phyloP scores from a whole-genome alignment of 2,888 invertebrate genomes.

The Cheilosia urbana region DNA sequence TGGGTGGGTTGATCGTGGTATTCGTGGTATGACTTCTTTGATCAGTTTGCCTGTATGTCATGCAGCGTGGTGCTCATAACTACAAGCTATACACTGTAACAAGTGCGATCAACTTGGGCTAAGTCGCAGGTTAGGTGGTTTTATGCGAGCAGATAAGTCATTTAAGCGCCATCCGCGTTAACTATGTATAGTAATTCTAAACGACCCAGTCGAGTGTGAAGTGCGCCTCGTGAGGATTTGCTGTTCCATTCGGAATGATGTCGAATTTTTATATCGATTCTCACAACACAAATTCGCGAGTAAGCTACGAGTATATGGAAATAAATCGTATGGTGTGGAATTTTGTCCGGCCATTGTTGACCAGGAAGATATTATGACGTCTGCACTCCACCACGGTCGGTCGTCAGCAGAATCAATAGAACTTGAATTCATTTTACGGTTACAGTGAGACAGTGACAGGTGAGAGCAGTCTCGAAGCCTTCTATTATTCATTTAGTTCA shows the following conservation, averaged over 20 bases:
- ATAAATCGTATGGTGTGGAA: too few relatives aligned
- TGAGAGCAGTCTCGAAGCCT: too few relatives aligned
- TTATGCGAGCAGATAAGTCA: conserved; percentile 74
- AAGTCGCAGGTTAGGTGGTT: conserved; percentile 72
- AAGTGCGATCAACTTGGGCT: conserved; percentile 70
- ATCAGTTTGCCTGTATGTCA: conserved; percentile 57
- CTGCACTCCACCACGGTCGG: too few relatives aligned
- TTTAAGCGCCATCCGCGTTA: conserved; percentile 74
- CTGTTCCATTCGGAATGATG: conserved; percentile 35
- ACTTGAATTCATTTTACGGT: too few relatives aligned
- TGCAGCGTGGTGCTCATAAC: conserved; percentile 67
- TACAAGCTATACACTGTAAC: conserved; percentile 63
- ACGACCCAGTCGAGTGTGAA: conserved; percentile 65
- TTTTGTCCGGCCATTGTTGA: conserved; percentile 8
- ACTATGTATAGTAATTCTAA: conserved; percentile 51
- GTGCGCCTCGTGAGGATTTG: conserved; percentile 59
- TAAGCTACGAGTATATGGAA: conserved; percentile 8
- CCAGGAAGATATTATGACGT: conserved; percentile 3
- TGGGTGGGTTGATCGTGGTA: conserved; percentile 69
- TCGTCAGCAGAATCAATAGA: too few relatives aligned
- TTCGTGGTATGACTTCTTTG: conserved; percentile 61
- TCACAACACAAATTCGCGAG: conserved; percentile 33
- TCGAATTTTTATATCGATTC: conserved; percentile 53
- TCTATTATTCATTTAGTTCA: too few relatives aligned
- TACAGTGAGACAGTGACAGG: too few relatives aligned